Conservation (phyloP, 2,888 invertebrate species). For the Rhagophthalmus giganteus region DNA sequence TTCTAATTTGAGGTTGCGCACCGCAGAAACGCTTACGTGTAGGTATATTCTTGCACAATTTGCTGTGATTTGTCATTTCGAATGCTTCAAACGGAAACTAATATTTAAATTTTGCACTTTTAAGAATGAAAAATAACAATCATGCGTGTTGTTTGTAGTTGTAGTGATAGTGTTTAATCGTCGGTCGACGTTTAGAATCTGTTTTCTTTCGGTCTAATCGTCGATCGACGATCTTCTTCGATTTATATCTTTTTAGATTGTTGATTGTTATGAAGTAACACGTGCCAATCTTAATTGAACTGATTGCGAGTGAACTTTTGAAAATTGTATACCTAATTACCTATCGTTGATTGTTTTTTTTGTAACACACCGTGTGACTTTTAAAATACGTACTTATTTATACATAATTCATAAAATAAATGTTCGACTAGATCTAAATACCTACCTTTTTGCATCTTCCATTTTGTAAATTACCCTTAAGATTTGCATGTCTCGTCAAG, state of each 20-base stretch:
- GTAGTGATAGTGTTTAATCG: slow-evolving; percentile 2
- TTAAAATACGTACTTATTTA: slow-evolving; percentile 7
- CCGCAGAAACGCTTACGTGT: not conserved
- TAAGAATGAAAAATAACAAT: slow-evolving; percentile 34
- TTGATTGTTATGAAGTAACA: slow-evolving; percentile 20
- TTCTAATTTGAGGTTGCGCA: not conserved
- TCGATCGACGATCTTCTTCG: not conserved
- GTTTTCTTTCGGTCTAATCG: not conserved
- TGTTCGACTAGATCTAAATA: slow-evolving; percentile 14
- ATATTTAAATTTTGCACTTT: slow-evolving; percentile 27
- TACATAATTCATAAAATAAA: slow-evolving; percentile 6
- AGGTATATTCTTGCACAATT: slow-evolving; percentile 34
- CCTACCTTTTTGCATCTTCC: slow-evolving; percentile 28
- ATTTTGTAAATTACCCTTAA: slow-evolving; percentile 21
- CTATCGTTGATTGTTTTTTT: not conserved
- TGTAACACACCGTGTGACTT: not conserved
- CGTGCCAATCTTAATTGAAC: slow-evolving; percentile 19
- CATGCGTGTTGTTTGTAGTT: slow-evolving; percentile 26
- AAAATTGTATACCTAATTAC: not conserved
- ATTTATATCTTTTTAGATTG: slow-evolving; percentile 12
- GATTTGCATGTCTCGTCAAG: slow-evolving; percentile 6
- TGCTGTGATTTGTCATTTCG: slow-evolving; percentile 38
- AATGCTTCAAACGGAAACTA: slow-evolving; percentile 24
- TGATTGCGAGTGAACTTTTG: not conserved
- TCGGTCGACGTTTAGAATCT: slow-evolving; percentile 4